Evolutionary conservation across 1,140 invertebrate genomes (phyloP).

Genomic region (Gryllus bimaculatus): DNA sequence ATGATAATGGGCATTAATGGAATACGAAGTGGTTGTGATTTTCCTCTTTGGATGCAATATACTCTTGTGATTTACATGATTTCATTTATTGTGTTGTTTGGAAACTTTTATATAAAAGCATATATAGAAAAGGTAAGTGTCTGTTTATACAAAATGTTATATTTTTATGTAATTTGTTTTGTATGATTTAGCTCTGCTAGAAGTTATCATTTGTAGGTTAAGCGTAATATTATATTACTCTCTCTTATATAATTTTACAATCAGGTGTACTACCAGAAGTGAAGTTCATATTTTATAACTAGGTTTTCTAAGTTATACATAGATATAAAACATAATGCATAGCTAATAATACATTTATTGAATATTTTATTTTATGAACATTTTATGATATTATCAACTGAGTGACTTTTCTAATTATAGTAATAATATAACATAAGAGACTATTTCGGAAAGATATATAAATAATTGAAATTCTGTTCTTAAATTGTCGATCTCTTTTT

Average conservation of each 20-base stretch:
- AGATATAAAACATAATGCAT: neutral
- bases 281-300: neutral
- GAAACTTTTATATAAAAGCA: slow-evolving; percentile 81
- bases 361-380: too few relatives aligned
- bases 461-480: too few relatives aligned
- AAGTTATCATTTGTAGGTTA: neutral
- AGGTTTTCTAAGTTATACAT: neutral
- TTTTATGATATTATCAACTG: too few relatives aligned
- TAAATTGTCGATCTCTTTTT: too few relatives aligned
- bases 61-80: slow-evolving; percentile 84
- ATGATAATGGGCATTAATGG: slow-evolving; percentile 74
- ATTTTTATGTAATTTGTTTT: too few relatives aligned
- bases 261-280: neutral
- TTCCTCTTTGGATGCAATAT: slow-evolving; percentile 91
- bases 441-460: too few relatives aligned
- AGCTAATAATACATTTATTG: too few relatives aligned
- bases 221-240: neutral
- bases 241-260: neutral
- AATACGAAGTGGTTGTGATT: slow-evolving; percentile 72
- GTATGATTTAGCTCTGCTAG: too few relatives aligned
- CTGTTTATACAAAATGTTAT: neutral
- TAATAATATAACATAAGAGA: too few relatives aligned
- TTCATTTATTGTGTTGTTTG: slow-evolving; percentile 82
- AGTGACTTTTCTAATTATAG: too few relatives aligned
- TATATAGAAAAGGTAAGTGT: slow-evolving; percentile 60